These are phyloP conservation scores for Kryptolebias marmoratus DNA, from an alignment of 2,113 vertebrate species.

Conservation along the genomic window DNA sequence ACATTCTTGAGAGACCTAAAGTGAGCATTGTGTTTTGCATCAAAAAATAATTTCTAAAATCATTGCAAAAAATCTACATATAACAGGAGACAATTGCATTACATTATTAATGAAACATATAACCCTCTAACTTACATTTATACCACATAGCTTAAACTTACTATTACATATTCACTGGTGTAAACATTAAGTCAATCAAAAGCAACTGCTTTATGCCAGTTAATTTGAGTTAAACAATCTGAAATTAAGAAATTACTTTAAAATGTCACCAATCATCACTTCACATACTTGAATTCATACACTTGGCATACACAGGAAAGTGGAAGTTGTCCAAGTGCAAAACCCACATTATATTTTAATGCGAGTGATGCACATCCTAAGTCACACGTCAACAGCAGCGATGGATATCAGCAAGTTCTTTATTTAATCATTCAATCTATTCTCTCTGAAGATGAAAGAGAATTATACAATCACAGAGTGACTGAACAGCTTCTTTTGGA, in stretches of 20 bases:
- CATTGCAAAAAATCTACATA: conserved; percentile 43
- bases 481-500: conserved; percentile 64
- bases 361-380: conserved; percentile 59
- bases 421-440: conserved; percentile 71
- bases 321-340: conserved; percentile 22
- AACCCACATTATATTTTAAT: conserved; percentile 59
- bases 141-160: conserved; percentile 2
- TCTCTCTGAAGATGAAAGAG: conserved; percentile 79
- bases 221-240: conserved; percentile 3
- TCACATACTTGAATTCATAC: conserved; percentile 4
- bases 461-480: conserved; percentile 72
- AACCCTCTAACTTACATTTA: conserved; percentile 32
- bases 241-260: not conserved
- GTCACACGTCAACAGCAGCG: conserved; percentile 59
- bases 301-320: not conserved
- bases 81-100: conserved; percentile 38
- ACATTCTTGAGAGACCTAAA: conserved; percentile 22
- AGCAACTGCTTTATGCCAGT: not conserved
- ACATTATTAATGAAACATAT: conserved; percentile 48
- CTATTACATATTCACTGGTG: conserved; percentile 9
- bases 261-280: not conserved
- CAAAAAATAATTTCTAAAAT: conserved; percentile 36
- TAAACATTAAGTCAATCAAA: conserved; percentile 16
- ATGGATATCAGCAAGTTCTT: conserved; percentile 56
- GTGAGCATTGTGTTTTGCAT: conserved; percentile 37